Evolutionary conservation across 1,140 invertebrate species (phyloP).

Genomic region (Dendrolimus punctatus): DNA sequence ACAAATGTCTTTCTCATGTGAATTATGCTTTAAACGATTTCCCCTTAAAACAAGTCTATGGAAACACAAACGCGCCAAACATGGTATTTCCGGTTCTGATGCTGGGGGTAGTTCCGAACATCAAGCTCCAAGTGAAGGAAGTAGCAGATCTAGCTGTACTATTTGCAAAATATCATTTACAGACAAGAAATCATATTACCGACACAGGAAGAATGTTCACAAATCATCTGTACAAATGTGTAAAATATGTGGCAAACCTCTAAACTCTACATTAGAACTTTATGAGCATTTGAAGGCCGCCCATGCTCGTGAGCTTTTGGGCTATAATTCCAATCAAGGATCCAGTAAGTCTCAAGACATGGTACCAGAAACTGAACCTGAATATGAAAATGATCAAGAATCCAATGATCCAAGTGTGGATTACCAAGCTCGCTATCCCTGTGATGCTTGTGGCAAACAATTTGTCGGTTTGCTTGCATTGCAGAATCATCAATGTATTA

Average conservation of each 20-base stretch:
- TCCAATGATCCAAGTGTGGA: conserved; percentile 43
- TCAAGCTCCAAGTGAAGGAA: conserved; percentile 22
- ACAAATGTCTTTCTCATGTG: conserved; percentile 50
- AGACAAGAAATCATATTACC: conserved; percentile 69
- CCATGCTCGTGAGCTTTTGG: conserved; percentile 64
- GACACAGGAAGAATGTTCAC: conserved; percentile 67
- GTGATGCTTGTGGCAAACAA: conserved; percentile 64
- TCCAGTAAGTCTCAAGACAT: conserved; percentile 46
- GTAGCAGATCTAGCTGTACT: conserved; percentile 59
- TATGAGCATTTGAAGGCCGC: conserved; percentile 66
- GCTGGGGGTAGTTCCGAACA: conserved; percentile 25
- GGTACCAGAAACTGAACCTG: conserved; percentile 40
- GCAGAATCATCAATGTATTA: conserved; percentile 66
- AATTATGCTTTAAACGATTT: conserved; percentile 64
- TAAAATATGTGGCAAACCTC: conserved; percentile 65
- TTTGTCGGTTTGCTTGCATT: conserved; percentile 61
- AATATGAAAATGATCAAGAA: conserved; percentile 51
- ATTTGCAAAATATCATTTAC: conserved; percentile 69
- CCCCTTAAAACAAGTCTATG: conserved; percentile 64
- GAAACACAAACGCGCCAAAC: conserved; percentile 70
- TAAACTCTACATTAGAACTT: conserved; percentile 60
- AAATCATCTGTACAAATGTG: conserved; percentile 63
- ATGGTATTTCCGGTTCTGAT: conserved; percentile 57
- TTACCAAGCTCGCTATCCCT: conserved; percentile 62
- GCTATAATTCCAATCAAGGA: conserved; percentile 59